Evolutionary conservation across 1,140 invertebrate genomes (phyloP), one percentile per base, ranked within the genome.

Genomic region (Coelopa frigida): DNA sequence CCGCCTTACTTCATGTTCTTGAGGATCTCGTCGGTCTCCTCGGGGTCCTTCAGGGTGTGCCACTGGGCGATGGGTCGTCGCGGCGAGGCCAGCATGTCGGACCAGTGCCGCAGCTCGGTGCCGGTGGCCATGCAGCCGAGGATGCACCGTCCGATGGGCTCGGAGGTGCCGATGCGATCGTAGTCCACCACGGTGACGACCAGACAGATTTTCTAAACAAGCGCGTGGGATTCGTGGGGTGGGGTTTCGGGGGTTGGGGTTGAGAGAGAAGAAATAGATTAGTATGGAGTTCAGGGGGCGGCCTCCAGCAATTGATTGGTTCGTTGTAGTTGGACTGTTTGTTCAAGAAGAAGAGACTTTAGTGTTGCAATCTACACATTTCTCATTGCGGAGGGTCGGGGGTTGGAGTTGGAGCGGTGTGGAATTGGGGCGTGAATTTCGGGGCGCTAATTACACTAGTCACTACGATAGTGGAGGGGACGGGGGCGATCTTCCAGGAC

Each of bases 161-260:
- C 96, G 54, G 94, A 98, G 36, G 95, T 98, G 37, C 96, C 96
- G 72, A 99, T 98, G 72, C 96, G 89, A 80, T 99, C 97, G 74
- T 99, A 99, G 75, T 99, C 97, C 68, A 99, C 95, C 56, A 99
- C 96, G 40, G 96, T 99, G 57, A 99, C 88, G 66, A 93, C 84
- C 75, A 99, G 79, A 74, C 94, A 89, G 55, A 99, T 95, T 92
- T 99, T 99, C 94, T 99, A 81, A 49, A n/a, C n/a, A n/a, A n/a
- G n/a, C n/a, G n/a, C n/a, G 75, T 72, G 48, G 59, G n/a, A 26
- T 10, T 10, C 21, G n/a, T 32, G 27, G n/a, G n/a, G 7, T 8
- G 27, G 20, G 27, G 31, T 49, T 41, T 24, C 22, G 45, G 33
- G 35, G 8, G 35, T n/a, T n/a, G n/a, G n/a, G n/a, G n/a, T n/a